Evolutionary conservation across 2,797 vertebrate species (phyloP).

Genomic region (Rhinatrema bivittatum): DNA sequence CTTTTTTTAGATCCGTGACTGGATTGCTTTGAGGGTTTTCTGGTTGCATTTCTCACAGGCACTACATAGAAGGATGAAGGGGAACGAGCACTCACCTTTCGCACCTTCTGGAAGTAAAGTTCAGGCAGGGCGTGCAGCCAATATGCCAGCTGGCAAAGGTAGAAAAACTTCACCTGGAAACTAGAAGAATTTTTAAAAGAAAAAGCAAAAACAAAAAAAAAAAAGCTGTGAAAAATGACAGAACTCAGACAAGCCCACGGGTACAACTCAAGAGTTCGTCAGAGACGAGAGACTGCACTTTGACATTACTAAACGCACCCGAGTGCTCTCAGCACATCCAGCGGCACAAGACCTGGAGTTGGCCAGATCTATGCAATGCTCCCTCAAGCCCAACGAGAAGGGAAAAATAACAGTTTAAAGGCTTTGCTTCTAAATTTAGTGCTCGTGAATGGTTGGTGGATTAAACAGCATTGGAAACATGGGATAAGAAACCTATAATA

Average conservation of each 20-base stretch:
- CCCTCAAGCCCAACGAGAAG: neutral
- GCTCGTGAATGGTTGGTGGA: too few relatives aligned
- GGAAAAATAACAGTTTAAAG: too few relatives aligned
- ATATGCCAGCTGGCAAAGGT: conserved; percentile 91
- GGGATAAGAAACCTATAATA: too few relatives aligned
- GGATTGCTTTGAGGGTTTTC: too few relatives aligned
- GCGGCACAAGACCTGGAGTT: neutral
- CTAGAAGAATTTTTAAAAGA: too few relatives aligned
- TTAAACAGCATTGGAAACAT: too few relatives aligned
- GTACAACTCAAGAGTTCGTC: neutral
- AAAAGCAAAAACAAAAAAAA: too few relatives aligned
- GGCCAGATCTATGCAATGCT: neutral
- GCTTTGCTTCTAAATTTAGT: too few relatives aligned
- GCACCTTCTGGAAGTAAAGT: conserved; percentile 97
- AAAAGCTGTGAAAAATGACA: neutral
- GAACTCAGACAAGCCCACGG: fast-evolving
- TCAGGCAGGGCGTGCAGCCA: conserved; percentile 93
- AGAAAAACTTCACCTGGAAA: conserved; percentile 98
- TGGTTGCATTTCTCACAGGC: too few relatives aligned
- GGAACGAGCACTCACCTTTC: conserved; percentile 81
- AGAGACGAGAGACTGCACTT: neutral
- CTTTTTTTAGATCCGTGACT: too few relatives aligned
- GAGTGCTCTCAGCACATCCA: too few relatives aligned
- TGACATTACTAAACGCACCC: fast-evolving
- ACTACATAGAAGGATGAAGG: too few relatives aligned